Evolutionary conservation across 1,140 invertebrate genomes (phyloP).

Genomic region (Nautilus pompilius): DNA sequence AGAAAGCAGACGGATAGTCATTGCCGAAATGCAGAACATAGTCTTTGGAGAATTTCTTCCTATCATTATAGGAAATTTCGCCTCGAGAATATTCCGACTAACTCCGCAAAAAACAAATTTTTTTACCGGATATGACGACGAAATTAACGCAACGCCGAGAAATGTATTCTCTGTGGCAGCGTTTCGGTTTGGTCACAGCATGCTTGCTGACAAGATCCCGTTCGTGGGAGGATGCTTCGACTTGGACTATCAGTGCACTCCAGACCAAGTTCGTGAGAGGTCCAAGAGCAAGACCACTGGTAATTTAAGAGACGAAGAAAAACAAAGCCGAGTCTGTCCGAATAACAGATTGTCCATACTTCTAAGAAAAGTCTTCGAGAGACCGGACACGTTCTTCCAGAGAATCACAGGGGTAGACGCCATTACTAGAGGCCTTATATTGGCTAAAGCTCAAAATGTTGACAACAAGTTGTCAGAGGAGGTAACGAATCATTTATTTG

Average conservation of each 20-base stretch:
- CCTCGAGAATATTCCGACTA: not conserved
- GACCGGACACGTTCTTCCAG: too few species aligned
- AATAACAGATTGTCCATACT: too few species aligned
- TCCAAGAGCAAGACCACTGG: too few species aligned
- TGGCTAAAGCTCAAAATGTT: not conserved
- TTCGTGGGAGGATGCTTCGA: too few species aligned
- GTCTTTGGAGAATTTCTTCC: slow-evolving; percentile 17
- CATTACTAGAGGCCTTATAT: not conserved
- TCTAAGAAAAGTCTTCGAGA: too few species aligned
- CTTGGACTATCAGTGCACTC: too few species aligned
- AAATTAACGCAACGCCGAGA: slow-evolving; percentile 77
- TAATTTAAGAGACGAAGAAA: too few species aligned
- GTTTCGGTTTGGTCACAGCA: slow-evolving; percentile 88
- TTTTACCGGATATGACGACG: slow-evolving; percentile 74
- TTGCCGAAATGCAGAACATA: slow-evolving; percentile 64
- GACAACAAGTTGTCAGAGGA: slow-evolving; percentile 18
- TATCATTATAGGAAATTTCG: slow-evolving; percentile 6
- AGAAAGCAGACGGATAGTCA: slow-evolving; percentile 83
- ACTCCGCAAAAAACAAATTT: too few species aligned
- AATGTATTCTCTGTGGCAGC: slow-evolving; percentile 96
- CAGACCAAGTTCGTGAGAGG: too few species aligned
- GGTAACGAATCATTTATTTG: slow-evolving; percentile 26
- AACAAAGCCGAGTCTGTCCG: too few species aligned
- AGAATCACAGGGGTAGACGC: too few species aligned
- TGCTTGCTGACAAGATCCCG: too few species aligned